These are phyloP conservation scores for Pedicia rivosa DNA, from an alignment of 2,888 invertebrate genomes.

Conservation along the genomic window DNA sequence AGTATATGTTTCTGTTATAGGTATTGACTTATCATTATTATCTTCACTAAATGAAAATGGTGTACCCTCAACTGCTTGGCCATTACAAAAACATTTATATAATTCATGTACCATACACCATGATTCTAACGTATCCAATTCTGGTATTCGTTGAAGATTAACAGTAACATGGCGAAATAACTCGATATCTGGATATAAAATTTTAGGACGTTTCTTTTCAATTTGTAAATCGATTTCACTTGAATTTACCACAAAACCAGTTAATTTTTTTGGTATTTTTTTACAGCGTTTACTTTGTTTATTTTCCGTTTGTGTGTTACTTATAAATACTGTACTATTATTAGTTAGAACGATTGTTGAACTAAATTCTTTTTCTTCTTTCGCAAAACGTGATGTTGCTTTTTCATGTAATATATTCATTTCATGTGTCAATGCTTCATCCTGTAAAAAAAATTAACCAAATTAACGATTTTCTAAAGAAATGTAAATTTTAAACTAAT, in stretches of 20 bases:
- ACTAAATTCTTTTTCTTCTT: conserved; percentile 54
- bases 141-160: conserved; percentile 19
- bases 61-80: conserved; percentile 22
- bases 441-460: no score
- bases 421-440: no score
- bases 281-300: conserved; percentile 35
- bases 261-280: conserved; percentile 44
- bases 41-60: conserved; percentile 12
- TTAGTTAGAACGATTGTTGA: conserved; percentile 51
- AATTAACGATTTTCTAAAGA: no score
- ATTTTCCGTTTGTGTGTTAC: conserved; percentile 32
- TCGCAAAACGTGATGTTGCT: conserved; percentile 38
- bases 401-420: conserved; percentile 26
- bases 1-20: not conserved
- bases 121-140: conserved; percentile 35
- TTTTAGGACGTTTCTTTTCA: conserved; percentile 1
- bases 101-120: conserved; percentile 50
- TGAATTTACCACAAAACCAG: conserved; percentile 26
- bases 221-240: not conserved
- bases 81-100: conserved; percentile 49
- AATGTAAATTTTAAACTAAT: no score
- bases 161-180: conserved; percentile 26
- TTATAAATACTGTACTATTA: conserved; percentile 46
- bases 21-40: conserved; percentile 15
- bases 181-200: no score